Conservation (phyloP, 2,797 vertebrate species). For the Pempheris klunzingeri region DNA sequence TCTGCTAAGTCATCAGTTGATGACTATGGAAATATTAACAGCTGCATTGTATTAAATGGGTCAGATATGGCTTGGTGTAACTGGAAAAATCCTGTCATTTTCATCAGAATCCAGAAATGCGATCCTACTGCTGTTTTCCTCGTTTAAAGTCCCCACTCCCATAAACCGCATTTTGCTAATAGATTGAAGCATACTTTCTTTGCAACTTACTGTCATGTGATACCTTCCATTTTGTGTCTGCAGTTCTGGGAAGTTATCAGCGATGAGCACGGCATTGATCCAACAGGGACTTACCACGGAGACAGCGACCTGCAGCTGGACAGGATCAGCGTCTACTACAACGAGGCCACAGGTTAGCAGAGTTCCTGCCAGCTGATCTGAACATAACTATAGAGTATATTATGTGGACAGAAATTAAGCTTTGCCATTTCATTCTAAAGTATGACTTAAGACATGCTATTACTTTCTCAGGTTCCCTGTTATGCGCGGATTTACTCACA, state of each 20-base stretch:
- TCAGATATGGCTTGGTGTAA: conserved; percentile 42
- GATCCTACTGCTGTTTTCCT: conserved; percentile 64
- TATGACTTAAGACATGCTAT: conserved; percentile 1
- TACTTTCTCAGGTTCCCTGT: conserved; percentile 2
- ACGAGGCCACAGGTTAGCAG: conserved; percentile 86
- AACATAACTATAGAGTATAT: not conserved
- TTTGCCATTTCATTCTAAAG: conserved; percentile 5
- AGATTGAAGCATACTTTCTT: conserved; percentile 35
- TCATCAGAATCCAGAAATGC: conserved; percentile 51
- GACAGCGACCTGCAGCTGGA: conserved; percentile 90
- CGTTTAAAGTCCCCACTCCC: conserved; percentile 40
- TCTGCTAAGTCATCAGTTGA: conserved; percentile 59
- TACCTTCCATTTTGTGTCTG: conserved; percentile 68
- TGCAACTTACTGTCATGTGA: conserved; percentile 63
- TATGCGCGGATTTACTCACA: conserved; percentile 3
- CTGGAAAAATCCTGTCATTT: conserved; percentile 48
- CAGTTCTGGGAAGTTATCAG: conserved; percentile 92
- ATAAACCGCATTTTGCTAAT: conserved; percentile 48
- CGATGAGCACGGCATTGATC: conserved; percentile 89
- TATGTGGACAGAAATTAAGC: not conserved
- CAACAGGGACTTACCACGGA: conserved; percentile 88
- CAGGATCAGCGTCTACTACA: conserved; percentile 90
- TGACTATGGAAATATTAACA: conserved; percentile 56
- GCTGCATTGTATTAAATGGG: conserved; percentile 48
- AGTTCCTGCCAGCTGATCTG: not conserved